Evolutionary conservation across 2,113 vertebrate species (phyloP).

Genomic region (Vicugna pacos): DNA sequence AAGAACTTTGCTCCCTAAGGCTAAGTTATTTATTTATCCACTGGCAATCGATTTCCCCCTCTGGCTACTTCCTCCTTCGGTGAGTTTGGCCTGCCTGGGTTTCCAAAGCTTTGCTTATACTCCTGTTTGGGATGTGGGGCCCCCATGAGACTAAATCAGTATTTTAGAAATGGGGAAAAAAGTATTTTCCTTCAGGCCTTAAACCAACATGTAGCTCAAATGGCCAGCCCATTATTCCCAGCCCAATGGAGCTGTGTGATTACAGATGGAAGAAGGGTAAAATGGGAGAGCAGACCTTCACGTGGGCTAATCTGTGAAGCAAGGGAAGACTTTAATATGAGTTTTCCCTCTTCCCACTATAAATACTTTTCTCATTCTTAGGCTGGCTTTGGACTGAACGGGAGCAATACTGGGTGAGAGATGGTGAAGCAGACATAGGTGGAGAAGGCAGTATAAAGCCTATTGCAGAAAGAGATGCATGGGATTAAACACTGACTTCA

Average conservation of each 20-base stretch:
- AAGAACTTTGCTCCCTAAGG: constrained; percentile 70
- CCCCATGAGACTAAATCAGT: background rate
- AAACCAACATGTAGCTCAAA: background rate
- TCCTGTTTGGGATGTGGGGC: background rate
- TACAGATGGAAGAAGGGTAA: background rate
- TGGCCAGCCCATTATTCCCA: background rate
- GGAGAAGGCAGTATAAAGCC: background rate
- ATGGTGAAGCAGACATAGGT: background rate
- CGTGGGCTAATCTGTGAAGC: background rate
- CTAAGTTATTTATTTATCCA: constrained; percentile 55
- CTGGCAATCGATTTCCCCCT: background rate
- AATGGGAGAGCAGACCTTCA: background rate
- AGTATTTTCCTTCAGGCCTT: constrained; percentile 14
- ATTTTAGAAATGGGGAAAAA: constrained; percentile 52
- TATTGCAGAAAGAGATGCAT: background rate
- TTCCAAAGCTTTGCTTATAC: constrained; percentile 27
- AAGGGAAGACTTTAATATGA: background rate
- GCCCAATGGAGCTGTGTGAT: background rate
- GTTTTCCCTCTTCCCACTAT: background rate
- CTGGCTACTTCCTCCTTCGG: background rate
- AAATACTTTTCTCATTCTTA: constrained; percentile 21
- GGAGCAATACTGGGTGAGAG: background rate
- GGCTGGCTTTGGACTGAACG: background rate
- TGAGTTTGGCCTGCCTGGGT: background rate
- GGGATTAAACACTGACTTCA: background rate